Evolutionary conservation across 2,888 invertebrate genomes (phyloP).

Genomic region (Artemia sinica): DNA sequence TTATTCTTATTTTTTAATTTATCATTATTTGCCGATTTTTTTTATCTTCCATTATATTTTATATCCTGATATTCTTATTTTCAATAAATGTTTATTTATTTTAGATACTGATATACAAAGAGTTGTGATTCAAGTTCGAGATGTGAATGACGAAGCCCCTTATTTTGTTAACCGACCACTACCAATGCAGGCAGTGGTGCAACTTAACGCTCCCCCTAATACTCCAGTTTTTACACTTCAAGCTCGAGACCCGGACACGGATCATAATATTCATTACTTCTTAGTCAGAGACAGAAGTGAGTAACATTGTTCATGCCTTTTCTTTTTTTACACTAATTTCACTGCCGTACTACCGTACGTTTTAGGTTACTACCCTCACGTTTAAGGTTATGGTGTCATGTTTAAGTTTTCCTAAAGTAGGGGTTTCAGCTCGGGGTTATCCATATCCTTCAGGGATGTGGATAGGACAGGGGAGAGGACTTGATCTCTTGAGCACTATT

Average conservation of each 20-base stretch:
- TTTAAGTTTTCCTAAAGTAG: neutral
- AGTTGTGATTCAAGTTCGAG: conserved; percentile 82
- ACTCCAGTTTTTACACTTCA: conserved; percentile 93
- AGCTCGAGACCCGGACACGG: conserved; percentile 88
- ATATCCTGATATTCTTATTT: too few relatives aligned
- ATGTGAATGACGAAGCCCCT: conserved; percentile 91
- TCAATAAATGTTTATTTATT: conserved; percentile 28
- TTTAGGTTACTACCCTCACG: neutral
- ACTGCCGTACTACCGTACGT: neutral
- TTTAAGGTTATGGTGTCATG: conserved; percentile 14
- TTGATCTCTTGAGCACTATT: too few relatives aligned
- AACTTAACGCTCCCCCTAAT: conserved; percentile 82
- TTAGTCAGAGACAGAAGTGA: conserved; percentile 70
- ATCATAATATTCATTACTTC: conserved; percentile 88
- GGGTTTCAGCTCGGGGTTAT: too few relatives aligned
- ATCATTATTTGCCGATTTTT: too few relatives aligned
- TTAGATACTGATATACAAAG: conserved; percentile 85
- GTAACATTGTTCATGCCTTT: conserved; percentile 25
- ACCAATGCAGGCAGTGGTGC: conserved; percentile 93
- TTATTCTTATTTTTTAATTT: too few relatives aligned
- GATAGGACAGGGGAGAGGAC: too few relatives aligned
- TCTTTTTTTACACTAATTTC: conserved; percentile 6
- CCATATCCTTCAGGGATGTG: too few relatives aligned
- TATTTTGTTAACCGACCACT: conserved; percentile 91
- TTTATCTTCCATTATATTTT: too few relatives aligned